Conservation (phyloP, 2,888 invertebrate genomes). For the Brenthis hecate region DNA sequence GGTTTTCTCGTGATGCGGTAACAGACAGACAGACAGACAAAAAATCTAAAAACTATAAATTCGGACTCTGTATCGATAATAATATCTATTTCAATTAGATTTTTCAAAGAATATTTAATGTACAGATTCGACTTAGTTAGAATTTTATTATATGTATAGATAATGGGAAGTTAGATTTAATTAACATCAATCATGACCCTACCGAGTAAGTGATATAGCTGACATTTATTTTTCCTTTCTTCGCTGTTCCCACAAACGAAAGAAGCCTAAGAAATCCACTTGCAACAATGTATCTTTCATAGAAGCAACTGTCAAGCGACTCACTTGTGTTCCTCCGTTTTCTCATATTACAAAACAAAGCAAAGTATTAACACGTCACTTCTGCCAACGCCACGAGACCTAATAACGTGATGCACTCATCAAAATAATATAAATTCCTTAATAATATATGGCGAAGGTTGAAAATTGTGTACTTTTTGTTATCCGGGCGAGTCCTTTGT, state of each 20-base stretch:
- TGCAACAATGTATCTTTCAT: conserved; percentile 20
- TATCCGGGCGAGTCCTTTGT: not conserved
- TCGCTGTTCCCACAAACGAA: conserved; percentile 9
- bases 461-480: conserved; percentile 3
- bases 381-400: conserved; percentile 6
- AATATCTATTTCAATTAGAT: too few relatives aligned
- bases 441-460: not conserved
- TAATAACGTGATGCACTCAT: not conserved
- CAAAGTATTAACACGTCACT: conserved; percentile 25
- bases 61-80: too few relatives aligned
- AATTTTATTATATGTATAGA: too few relatives aligned
- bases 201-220: conserved; percentile 3
- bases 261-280: conserved; percentile 25
- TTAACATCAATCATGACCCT: not conserved
- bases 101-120: too few relatives aligned
- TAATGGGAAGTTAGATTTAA: too few relatives aligned
- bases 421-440: not conserved
- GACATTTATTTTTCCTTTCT: not conserved
- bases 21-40: too few relatives aligned
- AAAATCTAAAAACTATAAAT: too few relatives aligned
- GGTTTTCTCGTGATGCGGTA: too few relatives aligned
- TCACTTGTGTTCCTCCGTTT: conserved; percentile 23
- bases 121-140: too few relatives aligned
- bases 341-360: conserved; percentile 35
- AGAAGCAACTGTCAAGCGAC: conserved; percentile 9